Conservation (phyloP, 1,140 invertebrate species). For the Magallana ariakensis region DNA sequence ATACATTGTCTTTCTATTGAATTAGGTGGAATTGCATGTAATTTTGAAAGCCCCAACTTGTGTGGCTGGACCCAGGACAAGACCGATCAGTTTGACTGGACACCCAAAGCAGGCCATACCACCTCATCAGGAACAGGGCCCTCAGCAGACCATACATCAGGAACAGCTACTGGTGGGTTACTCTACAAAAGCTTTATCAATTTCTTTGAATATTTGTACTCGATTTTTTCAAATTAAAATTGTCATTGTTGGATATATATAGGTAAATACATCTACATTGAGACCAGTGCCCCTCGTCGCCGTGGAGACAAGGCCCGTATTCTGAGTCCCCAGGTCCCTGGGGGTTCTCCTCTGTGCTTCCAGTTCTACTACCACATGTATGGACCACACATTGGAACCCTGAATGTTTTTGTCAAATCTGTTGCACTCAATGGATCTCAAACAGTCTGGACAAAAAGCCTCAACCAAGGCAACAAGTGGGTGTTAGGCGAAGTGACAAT, state of each 20-base stretch:
- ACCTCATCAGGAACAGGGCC: conserved; percentile 67
- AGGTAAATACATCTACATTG: conserved; percentile 73
- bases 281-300: conserved; percentile 68
- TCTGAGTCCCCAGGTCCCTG: conserved; percentile 58
- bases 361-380: conserved; percentile 89
- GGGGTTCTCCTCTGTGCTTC: conserved; percentile 60
- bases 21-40: conserved; percentile 59
- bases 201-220: too few species aligned
- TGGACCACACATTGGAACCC: conserved; percentile 78
- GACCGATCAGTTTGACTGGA: conserved; percentile 70
- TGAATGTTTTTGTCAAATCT: conserved; percentile 67
- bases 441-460: conserved; percentile 63
- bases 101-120: conserved; percentile 63
- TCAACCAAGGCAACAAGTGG: conserved; percentile 74
- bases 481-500: conserved; percentile 56
- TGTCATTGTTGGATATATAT: background rate
- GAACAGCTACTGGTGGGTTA: conserved; percentile 61
- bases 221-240: too few species aligned
- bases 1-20: too few species aligned
- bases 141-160: conserved; percentile 68
- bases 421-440: conserved; percentile 48
- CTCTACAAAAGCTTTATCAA: too few species aligned
- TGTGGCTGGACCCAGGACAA: conserved; percentile 70
- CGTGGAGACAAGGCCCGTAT: conserved; percentile 69
- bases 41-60: conserved; percentile 64